Evolutionary conservation across 2,113 vertebrate species (phyloP).

Genomic region (Vanacampus margaritifer): DNA sequence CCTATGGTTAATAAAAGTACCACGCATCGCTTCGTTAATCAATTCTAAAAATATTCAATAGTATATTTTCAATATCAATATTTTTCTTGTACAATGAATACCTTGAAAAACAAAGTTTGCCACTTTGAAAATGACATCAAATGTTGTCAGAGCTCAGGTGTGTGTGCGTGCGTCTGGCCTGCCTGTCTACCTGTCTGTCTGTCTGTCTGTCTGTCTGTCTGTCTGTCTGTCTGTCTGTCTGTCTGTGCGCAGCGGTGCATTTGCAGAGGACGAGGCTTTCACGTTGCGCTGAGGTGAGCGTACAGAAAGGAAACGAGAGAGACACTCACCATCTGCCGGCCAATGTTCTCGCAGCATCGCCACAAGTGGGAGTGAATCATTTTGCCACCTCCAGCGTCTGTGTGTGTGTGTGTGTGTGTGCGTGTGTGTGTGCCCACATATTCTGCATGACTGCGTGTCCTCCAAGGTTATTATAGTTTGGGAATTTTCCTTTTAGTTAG

Average conservation of each 20-base stretch:
- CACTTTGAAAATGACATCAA: too few relatives aligned
- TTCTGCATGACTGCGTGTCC: neutral
- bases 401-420: slow-evolving; percentile 1
- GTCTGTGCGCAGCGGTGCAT: slow-evolving; percentile 70
- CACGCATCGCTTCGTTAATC: too few relatives aligned
- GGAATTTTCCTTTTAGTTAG: too few relatives aligned
- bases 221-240: slow-evolving; percentile 34
- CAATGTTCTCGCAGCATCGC: slow-evolving; percentile 28
- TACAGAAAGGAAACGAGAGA: slow-evolving; percentile 4
- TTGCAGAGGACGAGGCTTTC: slow-evolving; percentile 65
- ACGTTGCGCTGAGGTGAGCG: slow-evolving; percentile 44
- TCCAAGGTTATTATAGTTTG: too few relatives aligned
- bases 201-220: too few relatives aligned
- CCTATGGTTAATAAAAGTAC: too few relatives aligned
- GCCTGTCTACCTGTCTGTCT: too few relatives aligned
- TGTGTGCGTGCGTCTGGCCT: too few relatives aligned
- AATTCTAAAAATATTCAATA: too few relatives aligned
- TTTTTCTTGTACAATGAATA: slow-evolving; percentile 28
- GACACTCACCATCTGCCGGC: slow-evolving; percentile 19
- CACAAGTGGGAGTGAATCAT: slow-evolving; percentile 44
- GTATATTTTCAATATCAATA: too few relatives aligned
- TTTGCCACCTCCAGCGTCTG: slow-evolving; percentile 17
- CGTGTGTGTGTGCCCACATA: slow-evolving; percentile 5
- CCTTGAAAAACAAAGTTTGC: too few relatives aligned
- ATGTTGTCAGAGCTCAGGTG: too few relatives aligned